phyloP scores from a whole-genome alignment of 2,888 invertebrate genomes.

The Spodoptera picta region DNA sequence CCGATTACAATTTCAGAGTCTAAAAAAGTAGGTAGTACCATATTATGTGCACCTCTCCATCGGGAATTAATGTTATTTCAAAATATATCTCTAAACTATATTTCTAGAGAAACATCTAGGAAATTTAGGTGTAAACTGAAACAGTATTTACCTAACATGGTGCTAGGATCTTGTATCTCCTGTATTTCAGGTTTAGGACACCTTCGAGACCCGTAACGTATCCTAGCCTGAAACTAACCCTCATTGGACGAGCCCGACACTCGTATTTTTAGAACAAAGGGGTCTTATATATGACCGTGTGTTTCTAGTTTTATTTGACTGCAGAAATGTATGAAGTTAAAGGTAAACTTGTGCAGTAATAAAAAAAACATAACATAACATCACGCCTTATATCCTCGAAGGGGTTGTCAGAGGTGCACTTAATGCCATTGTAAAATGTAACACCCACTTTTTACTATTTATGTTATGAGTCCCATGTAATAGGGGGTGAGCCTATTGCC shows the following conservation, averaged over 20 bases:
- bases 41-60: no score
- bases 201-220: constrained; percentile 50
- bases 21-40: no score
- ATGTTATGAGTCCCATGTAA: no score
- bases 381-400: no score
- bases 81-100: constrained; percentile 11
- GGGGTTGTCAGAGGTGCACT: no score
- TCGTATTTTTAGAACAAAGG: constrained; percentile 50
- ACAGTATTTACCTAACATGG: constrained; percentile 41
- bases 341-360: constrained; percentile 7
- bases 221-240: constrained; percentile 34
- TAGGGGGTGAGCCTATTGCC: no score
- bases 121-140: constrained; percentile 26
- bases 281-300: constrained; percentile 26
- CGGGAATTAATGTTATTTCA: constrained; percentile 5
- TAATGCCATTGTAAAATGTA: no score
- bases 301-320: constrained; percentile 44
- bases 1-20: no score
- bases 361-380: constrained; percentile 11
- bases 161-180: constrained; percentile 34
- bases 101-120: constrained; percentile 11
- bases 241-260: constrained; percentile 43
- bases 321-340: background rate
- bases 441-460: no score
- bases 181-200: constrained; percentile 48